These are phyloP conservation scores for Myotis vivesi DNA, from an alignment of 2,797 vertebrate species.

Conservation along the genomic window DNA sequence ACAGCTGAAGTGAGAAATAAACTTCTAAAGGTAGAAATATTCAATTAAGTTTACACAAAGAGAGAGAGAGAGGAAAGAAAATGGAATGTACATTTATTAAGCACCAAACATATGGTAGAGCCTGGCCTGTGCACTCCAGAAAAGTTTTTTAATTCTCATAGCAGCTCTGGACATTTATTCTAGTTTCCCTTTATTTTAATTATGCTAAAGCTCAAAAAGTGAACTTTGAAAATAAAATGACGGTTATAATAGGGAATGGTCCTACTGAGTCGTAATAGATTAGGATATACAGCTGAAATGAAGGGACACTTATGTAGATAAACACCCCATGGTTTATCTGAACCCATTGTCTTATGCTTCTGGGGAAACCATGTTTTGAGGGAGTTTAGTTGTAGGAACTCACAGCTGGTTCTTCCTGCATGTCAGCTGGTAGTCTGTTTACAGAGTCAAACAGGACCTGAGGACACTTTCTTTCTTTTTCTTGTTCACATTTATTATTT, in stretches of 20 bases:
- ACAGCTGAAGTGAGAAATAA: background rate
- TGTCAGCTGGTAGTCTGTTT: constrained; percentile 27
- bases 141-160: background rate
- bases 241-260: background rate
- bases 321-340: background rate
- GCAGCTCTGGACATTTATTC: background rate
- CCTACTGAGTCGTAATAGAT: background rate
- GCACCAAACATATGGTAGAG: background rate
- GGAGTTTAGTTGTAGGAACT: background rate
- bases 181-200: background rate
- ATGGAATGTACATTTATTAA: background rate
- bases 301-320: background rate
- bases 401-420: background rate
- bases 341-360: background rate
- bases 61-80: background rate
- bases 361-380: background rate
- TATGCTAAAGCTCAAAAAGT: background rate
- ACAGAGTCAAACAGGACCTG: background rate
- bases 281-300: background rate
- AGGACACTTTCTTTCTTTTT: background rate
- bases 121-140: background rate
- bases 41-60: background rate
- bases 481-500: constrained; percentile 29
- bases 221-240: background rate
- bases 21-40: background rate